Conservation (phyloP, 2,797 vertebrate species). For the Knipowitschia caucasica region DNA sequence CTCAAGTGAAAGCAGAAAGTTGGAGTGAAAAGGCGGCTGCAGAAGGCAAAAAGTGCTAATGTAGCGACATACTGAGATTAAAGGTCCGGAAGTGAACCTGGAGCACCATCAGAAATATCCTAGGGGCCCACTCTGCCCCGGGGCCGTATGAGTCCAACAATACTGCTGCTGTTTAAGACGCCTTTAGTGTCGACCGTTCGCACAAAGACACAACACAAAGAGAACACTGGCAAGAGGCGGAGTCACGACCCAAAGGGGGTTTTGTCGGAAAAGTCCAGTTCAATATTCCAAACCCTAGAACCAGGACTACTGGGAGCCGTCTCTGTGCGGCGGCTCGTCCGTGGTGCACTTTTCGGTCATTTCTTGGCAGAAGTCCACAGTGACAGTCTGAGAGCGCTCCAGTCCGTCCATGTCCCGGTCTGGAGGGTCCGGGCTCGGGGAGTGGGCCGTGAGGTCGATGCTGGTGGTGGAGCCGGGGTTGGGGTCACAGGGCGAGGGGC, state of each 20-base stretch:
- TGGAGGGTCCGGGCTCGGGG: slow-evolving; percentile 77
- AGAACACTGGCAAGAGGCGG: slow-evolving; percentile 87
- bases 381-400: slow-evolving; percentile 90
- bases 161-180: slow-evolving; percentile 99
- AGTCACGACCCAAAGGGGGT: slow-evolving; percentile 73
- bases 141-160: slow-evolving; percentile 91
- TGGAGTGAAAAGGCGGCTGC: slow-evolving; percentile 5
- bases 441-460: slow-evolving; percentile 81
- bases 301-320: slow-evolving; percentile 83
- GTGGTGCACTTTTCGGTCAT: slow-evolving; percentile 99
- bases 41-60: slow-evolving; percentile 43
- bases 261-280: slow-evolving; percentile 76
- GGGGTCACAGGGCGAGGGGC: slow-evolving; percentile 52
- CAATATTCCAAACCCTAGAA: slow-evolving; percentile 63
- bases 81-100: slow-evolving; percentile 79
- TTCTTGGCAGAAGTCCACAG: slow-evolving; percentile 98
- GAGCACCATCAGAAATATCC: slow-evolving; percentile 92
- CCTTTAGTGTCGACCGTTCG: slow-evolving; percentile 96
- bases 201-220: slow-evolving; percentile 69
- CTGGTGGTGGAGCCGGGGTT: slow-evolving; percentile 76
- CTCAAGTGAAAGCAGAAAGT: too few relatives aligned
- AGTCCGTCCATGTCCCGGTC: slow-evolving; percentile 72
- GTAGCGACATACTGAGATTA: slow-evolving; percentile 43
- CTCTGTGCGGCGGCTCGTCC: slow-evolving; percentile 95
- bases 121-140: slow-evolving; percentile 83